Base-by-base conservation (phyloP, 2,797 vertebrate genomes). In the Morelia viridis region DNA sequence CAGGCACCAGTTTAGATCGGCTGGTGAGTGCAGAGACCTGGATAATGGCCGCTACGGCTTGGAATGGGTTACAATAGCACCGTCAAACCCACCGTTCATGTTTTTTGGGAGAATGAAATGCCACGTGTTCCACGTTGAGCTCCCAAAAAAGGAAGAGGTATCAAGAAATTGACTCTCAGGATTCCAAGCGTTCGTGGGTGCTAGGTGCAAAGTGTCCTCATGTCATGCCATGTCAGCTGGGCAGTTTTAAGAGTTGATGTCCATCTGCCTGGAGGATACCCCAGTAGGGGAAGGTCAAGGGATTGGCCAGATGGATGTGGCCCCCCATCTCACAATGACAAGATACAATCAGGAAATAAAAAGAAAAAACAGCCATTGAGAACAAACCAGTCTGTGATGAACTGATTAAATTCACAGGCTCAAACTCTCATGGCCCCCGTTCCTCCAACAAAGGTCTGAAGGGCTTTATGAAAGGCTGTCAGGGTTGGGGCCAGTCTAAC, bases 1-100 rank as follows among this genome's bases (percentile, higher is more conserved):
- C 99, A 0, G 99, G 99, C 58, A 99, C 99, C 0, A 99, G 98
- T 96, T 96, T 99, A 96, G 99, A 99, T 93, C 97, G 99, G 97
- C 95, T 99, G 98, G 99, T 99, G 95, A 98, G 98, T 94, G 41
- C 87, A 4, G 22, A 57, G 80, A 4, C 9, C 91, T 68, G 46
- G 19, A 11, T 46, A 24, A 46, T 5, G 35, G 35, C 35, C 1
- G 4, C 9, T 22, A 1, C 4, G 19, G 35, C 35, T 46, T 2
- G 35, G 35, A 46, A 53, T 46, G 71, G 35, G 35, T 9, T 1
- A 0, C 71, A 24, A 5, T 46, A 46, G 19, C 19, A 1, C 71
- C 11, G 10, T 46, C 19, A 80, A 80, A 4, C n/a, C 19, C 71
- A 80, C 3, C 3, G 19, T 4, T 80, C 71, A 76, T 4, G 71